Base-by-base conservation (phyloP, 2,888 invertebrate genomes). In the Hipparchia sbordonii region DNA sequence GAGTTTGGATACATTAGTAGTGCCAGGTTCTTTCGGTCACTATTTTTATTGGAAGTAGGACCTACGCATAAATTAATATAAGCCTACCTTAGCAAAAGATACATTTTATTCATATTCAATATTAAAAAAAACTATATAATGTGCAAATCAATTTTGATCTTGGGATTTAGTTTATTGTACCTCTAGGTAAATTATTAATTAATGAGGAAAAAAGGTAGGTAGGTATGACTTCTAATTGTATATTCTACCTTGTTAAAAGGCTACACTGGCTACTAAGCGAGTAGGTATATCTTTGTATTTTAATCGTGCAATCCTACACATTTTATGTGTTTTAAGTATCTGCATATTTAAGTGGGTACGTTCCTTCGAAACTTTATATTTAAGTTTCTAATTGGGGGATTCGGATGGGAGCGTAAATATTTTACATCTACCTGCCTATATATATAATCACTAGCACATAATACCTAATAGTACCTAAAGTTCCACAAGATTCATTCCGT, bases 101-200 rank as follows among this genome's bases (percentile, higher is more conserved):
- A 48, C 48, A 1, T 48, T 7, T 7, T 48, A 72, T 72, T 71
- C 62, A 23, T 63, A 57, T 68, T 71, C 56, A 63, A 63, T 69
- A 12, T 8, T 8, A 61, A 39, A 39, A 13, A 51, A 60, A 60
- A 13, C 6, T 39, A 56, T 46, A 62, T 68, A 39, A 46, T 70
- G 65, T 66, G 66, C 23, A 66, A 67, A 61, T 72, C 23, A 60
- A 10, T 45, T 60, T 33, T 23, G 39, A 54, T 67, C 62, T 69
- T 69, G 67, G 70, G 69, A 67, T 73, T 46, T 73, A 8, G 8
- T 69, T 77, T 76, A 74, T 69, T 73, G 67, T 52, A 52, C 10
- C 23, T 23, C 23, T 23, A 51, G 2, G 62, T 46, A 12, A 8
- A n/a, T 62, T 39, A 39, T 48, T n/a, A 46, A 62, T 39, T 39